Base-by-base conservation (phyloP, 2,113 vertebrate species). In the Coptodon bakossiorum region DNA sequence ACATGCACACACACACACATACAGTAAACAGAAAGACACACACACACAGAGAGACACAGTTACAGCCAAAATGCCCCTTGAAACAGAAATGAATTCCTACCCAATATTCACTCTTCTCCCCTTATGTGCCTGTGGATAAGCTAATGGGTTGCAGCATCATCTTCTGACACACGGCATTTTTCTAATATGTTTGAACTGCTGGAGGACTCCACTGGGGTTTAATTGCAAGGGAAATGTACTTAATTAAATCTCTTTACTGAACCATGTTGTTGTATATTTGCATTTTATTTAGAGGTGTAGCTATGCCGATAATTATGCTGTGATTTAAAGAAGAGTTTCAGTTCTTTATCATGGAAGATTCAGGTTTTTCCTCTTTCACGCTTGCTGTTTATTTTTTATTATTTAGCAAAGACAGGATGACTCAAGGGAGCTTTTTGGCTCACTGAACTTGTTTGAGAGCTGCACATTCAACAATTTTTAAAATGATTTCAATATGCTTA, bases 131-230 rank as follows among this genome's bases (percentile, higher is more conserved):
- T 91, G 92, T 91, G 92, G 93, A 91, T 94, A 90, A 78, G 89
- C 93, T 95, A 94, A 94, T 93, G 89, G 92, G 90, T 89, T 90
- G 83, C 85, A 19, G 89, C 90, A 91, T 86, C 92, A 87, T 91
- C 88, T 71, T 93, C 90, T 93, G 92, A 93, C 95, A 92, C n/a
- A 1, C 71, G 34, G 79, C 59, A 85, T 95, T 93, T 92, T 94
- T 94, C 86, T 94, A 93, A 95, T 95, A 93, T 91, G 86, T 93
- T 94, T 94, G 88, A 95, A 91, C 93, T 93, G 94, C 91, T 91
- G 94, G 93, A 93, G 84, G 89, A 94, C 86, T 91, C 93, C 82
- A 81, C 82, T 89, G 92, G 93, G 93, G 92, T 91, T 95, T 93
- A 94, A 94, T 94, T 95, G 92, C 92, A 53, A 88, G 89, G 92